Percentiles rank a stretch among this genome's conserved stretches.
Conservation (phyloP, 2,888 invertebrate species). For the Esperia sulphurella region DNA sequence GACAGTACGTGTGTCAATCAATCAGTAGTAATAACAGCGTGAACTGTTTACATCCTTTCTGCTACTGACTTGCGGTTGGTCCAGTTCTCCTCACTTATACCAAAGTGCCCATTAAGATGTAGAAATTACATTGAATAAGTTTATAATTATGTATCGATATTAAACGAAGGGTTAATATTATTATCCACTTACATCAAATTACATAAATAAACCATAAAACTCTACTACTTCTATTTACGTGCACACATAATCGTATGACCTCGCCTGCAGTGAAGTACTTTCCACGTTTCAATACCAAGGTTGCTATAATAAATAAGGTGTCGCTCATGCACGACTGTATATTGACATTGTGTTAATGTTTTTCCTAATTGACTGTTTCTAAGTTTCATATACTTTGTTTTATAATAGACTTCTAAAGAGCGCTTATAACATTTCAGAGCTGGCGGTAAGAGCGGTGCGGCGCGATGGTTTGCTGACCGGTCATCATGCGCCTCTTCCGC, state of each 20-base stretch:
- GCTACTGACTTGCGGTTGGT: constrained; percentile 27
- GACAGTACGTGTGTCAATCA: constrained; percentile 43
- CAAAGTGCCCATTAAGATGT: not conserved
- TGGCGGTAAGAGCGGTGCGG: constrained; percentile 50
- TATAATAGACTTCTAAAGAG: not conserved
- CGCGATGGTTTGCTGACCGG: constrained; percentile 73
- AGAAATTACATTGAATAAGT: too few species aligned
- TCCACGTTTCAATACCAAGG: too few species aligned
- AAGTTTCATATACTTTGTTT: constrained; percentile 15
- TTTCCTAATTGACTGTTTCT: not conserved
- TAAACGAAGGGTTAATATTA: too few species aligned
- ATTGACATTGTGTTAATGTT: too few species aligned
- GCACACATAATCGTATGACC: too few species aligned
- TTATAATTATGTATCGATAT: too few species aligned
- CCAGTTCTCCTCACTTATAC: constrained; percentile 18
- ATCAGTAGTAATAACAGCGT: constrained; percentile 46
- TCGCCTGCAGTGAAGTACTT: too few species aligned
- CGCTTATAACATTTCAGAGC: constrained; percentile 28
- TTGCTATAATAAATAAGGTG: too few species aligned
- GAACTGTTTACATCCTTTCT: constrained; percentile 27
- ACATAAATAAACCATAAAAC: too few species aligned
- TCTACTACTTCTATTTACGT: too few species aligned
- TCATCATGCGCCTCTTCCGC: constrained; percentile 82
- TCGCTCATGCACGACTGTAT: too few species aligned
- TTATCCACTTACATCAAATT: too few species aligned